These are phyloP conservation scores for Grammomys dolichurus DNA, from an alignment of 2,113 vertebrate genomes.

Conservation along the genomic window DNA sequence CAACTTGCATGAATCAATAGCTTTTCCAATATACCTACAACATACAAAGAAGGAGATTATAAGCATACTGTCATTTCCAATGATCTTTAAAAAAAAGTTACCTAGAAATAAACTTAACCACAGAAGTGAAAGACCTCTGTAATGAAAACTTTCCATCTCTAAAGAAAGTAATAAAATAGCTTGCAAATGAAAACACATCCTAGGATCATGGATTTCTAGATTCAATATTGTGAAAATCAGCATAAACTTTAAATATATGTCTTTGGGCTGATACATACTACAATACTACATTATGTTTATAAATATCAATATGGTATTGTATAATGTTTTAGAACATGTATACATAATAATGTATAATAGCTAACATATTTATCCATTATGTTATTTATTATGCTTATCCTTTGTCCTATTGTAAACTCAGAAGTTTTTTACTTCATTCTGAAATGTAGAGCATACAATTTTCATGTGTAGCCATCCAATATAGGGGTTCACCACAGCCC, in stretches of 20 bases:
- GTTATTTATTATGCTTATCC: neutral
- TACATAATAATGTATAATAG: neutral
- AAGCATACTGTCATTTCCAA: neutral
- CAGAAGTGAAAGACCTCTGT: neutral
- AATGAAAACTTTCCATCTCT: neutral
- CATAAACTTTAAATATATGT: neutral
- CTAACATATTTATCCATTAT: neutral
- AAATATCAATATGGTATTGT: neutral
- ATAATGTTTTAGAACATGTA: neutral
- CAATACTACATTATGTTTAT: neutral
- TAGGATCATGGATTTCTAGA: neutral
- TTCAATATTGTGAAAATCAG: neutral
- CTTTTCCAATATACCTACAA: neutral
- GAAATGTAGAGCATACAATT: neutral
- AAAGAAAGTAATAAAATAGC: neutral
- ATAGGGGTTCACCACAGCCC: rapidly evolving
- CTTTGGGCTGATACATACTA: neutral
- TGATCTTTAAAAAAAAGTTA: neutral
- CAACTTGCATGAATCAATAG: neutral
- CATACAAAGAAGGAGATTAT: neutral
- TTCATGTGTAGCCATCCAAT: neutral
- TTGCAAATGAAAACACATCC: neutral
- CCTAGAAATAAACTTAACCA: neutral
- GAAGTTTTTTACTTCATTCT: neutral
- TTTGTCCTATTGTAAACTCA: neutral